Percentiles rank a stretch among this genome's conserved stretches.
phyloP scores from a whole-genome alignment of 2,888 invertebrate species.

The Timandra comae region DNA sequence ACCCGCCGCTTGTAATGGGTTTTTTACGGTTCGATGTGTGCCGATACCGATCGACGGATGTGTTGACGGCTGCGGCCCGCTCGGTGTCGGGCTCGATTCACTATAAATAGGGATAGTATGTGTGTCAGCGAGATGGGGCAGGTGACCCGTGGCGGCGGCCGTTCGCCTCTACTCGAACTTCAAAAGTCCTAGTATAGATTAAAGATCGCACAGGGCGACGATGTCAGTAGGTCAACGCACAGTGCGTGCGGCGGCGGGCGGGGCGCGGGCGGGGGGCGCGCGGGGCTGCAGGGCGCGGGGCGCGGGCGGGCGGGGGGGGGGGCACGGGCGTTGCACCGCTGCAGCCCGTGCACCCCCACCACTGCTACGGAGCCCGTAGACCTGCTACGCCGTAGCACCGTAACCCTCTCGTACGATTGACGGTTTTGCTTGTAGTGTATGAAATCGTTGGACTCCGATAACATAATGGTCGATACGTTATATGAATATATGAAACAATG shows the following conservation, averaged over 20 bases:
- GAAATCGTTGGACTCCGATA: conserved; percentile 11
- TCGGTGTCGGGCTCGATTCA: conserved; percentile 5
- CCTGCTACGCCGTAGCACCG: conserved; percentile 39
- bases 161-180: conserved; percentile 24
- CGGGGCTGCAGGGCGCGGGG: conserved; percentile 23
- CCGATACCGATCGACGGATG: conserved; percentile 31
- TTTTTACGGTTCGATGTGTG: conserved; percentile 28
- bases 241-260: conserved; percentile 54
- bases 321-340: conserved; percentile 65
- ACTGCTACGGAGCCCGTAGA: conserved; percentile 43
- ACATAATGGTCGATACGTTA: conserved; percentile 16
- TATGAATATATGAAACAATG: conserved; percentile 13
- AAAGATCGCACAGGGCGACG: conserved; percentile 70
- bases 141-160: background rate
- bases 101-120: conserved; percentile 5
- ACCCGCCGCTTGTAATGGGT: conserved; percentile 28
- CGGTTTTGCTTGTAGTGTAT: conserved; percentile 17
- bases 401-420: conserved; percentile 23
- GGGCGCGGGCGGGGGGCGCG: conserved; percentile 35
- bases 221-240: conserved; percentile 75
- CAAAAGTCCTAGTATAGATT: conserved; percentile 53
- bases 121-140: background rate
- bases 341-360: conserved; percentile 56
- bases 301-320: conserved; percentile 25
- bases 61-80: too few species aligned